phyloP scores from a whole-genome alignment of 1,140 invertebrate genomes.

The Apis laboriosa region DNA sequence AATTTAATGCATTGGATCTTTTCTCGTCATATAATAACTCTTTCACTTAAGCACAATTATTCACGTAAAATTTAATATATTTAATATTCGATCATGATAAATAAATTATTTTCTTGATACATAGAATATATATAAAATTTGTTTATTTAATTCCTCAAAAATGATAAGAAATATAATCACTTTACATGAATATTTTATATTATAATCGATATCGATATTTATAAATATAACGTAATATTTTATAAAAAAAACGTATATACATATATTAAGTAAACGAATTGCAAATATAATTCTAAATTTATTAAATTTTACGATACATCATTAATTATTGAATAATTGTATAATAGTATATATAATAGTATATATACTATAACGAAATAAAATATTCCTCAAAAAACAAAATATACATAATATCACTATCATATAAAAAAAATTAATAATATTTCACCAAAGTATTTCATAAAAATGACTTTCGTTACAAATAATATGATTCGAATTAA shows the following conservation, averaged over 20 bases:
- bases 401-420: too few species aligned
- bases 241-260: too few species aligned
- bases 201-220: too few species aligned
- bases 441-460: neutral
- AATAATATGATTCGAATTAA: neutral
- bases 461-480: neutral
- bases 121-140: neutral
- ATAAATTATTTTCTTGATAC: conserved; percentile 1
- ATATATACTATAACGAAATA: too few species aligned
- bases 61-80: neutral
- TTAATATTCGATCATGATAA: neutral
- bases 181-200: neutral
- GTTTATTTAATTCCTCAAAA: neutral
- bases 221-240: too few species aligned
- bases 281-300: too few species aligned
- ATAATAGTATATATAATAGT: too few species aligned
- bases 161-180: conserved; percentile 3
- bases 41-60: neutral
- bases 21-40: neutral
- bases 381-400: too few species aligned
- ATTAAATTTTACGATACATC: too few species aligned
- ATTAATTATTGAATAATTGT: too few species aligned
- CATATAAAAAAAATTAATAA: neutral
- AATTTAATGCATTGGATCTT: neutral
- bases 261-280: too few species aligned